Base-by-base conservation (phyloP, 1,140 invertebrate genomes). In the Parasteatoda tepidariorum region DNA sequence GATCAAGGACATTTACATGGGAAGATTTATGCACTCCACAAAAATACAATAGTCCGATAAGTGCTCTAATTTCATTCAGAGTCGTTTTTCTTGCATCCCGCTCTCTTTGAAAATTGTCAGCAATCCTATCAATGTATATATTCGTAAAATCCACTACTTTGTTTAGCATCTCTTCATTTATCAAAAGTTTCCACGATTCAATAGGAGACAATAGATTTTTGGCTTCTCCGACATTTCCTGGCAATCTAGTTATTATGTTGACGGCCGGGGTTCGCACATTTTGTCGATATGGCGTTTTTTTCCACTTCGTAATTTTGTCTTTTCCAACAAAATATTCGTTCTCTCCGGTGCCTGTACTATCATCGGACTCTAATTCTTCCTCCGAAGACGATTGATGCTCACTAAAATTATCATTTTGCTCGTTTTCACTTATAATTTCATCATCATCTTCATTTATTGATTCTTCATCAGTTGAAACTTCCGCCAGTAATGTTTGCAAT, bases 41-140 rank as follows among this genome's bases (percentile, higher is more conserved):
- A 7, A 83, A 33, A 54, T 73, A 73, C 30, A 83, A 48, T 5
- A 83, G 34, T 9, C 79, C 79, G 9, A 73, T 13, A 30, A 73
- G 18, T 5, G 67, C 79, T 66, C 24, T 24, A 13, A 83, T 71
- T 73, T 83, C 79, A 18, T 31, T 86, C 98, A 24, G 7, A 38
- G 33, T 33, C 3, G 73, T 75, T 15, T 6, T 0, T 62, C 38
- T 61, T n/a, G n/a, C n/a, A 0, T 11, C 34, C 22, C 57, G 6
- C 57, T 61, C 18, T 31, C 55, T 38, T 31, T 15, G 13, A 26
- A 33, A 61, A 38, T 13, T 48, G 13, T 48, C 3, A 24, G 7
- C 15, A 6, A 24, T 9, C 7, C 22, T 61, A 61, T 61, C 24
- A 61, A 41, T 70, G 41, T 70, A 41, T 30, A 41, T 7, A 48